Evolutionary conservation across 2,113 vertebrate species (phyloP).

Genomic region (Lagopus leucura): DNA sequence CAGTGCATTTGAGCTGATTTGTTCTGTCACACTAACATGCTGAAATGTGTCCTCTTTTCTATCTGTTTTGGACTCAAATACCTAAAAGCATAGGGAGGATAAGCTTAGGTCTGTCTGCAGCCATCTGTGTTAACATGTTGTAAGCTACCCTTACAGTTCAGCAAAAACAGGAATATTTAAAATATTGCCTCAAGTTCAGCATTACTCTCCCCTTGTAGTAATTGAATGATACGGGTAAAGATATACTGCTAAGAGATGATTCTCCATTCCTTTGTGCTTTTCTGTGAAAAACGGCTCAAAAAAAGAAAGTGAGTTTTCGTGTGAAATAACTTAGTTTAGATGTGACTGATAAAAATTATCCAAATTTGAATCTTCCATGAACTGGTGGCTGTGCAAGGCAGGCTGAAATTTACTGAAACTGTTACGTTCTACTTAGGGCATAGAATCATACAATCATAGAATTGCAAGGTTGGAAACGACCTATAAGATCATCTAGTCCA

Average conservation of each 20-base stretch:
- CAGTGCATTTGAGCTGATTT: not conserved
- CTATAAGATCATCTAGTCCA: too few relatives aligned
- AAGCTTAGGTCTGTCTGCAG: not conserved
- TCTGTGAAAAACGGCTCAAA: not conserved
- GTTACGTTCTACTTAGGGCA: not conserved
- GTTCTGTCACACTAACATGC: constrained; percentile 1
- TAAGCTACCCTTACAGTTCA: not conserved
- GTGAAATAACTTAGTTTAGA: not conserved
- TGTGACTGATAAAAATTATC: not conserved
- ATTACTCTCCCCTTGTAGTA: not conserved
- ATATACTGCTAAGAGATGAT: not conserved
- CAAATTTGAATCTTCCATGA: not conserved
- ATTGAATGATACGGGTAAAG: not conserved
- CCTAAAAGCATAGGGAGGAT: not conserved
- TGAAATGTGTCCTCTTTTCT: not conserved
- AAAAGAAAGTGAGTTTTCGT: not conserved
- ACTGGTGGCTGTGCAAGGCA: not conserved
- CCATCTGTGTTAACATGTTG: not conserved
- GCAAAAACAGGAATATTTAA: not conserved
- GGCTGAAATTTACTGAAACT: not conserved
- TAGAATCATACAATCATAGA: too few relatives aligned
- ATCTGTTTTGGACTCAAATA: not conserved
- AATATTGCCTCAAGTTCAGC: not conserved
- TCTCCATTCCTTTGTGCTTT: not conserved
- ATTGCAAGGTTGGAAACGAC: too few relatives aligned